Conservation (phyloP, 2,113 vertebrate species). For the Panthera tigris region DNA sequence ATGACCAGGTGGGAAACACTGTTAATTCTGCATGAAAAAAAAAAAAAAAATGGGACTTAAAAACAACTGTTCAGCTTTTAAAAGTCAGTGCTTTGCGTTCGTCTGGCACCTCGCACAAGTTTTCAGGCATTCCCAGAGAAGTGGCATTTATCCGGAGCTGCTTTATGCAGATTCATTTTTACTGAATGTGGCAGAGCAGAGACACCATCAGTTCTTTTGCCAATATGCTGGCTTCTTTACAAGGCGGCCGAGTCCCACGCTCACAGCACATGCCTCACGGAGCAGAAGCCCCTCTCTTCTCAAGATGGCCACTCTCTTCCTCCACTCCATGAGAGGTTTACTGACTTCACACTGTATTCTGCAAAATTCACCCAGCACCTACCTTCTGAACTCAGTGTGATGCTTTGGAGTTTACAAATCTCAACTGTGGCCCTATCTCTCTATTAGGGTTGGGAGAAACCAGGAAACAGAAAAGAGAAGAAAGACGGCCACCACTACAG, state of each 20-base stretch:
- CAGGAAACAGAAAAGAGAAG: neutral
- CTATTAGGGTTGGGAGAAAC: neutral
- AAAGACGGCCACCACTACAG: neutral
- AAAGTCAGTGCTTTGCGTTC: neutral
- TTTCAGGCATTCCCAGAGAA: neutral
- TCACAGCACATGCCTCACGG: neutral
- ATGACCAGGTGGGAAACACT: conserved; percentile 30
- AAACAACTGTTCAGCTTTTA: conserved; percentile 12
- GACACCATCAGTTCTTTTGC: neutral
- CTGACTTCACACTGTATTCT: neutral
- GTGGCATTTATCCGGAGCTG: neutral
- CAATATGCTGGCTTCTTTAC: neutral
- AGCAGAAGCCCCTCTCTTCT: neutral
- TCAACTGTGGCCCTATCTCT: neutral
- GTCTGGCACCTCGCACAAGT: neutral
- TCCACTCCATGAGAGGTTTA: neutral
- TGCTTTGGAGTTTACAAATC: neutral
- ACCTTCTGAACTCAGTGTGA: neutral
- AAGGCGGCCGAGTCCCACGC: neutral
- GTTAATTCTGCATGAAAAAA: neutral
- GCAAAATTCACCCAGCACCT: neutral
- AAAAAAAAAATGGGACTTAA: neutral
- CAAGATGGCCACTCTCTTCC: neutral
- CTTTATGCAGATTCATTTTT: neutral
- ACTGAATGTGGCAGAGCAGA: neutral